phyloP scores from a whole-genome alignment of 2,888 invertebrate species.

The Melanotus villosus region DNA sequence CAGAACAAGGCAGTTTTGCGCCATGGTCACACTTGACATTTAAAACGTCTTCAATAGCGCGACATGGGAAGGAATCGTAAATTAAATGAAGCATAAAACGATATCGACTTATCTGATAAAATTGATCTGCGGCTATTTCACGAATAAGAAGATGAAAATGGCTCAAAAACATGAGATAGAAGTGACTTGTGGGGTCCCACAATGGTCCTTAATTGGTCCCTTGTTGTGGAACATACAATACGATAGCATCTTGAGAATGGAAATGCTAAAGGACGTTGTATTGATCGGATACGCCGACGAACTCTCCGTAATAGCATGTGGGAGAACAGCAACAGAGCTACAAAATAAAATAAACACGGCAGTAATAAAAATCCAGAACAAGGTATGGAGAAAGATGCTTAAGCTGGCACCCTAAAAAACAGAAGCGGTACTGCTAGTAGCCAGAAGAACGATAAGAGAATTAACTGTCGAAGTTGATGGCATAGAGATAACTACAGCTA shows the following conservation, averaged over 20 bases:
- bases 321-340: too few species aligned
- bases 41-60: not conserved
- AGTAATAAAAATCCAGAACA: not conserved
- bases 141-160: too few species aligned
- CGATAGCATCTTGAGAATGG: too few species aligned
- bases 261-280: too few species aligned
- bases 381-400: not conserved
- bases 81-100: not conserved
- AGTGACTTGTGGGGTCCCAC: too few species aligned
- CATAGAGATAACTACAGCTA: not conserved
- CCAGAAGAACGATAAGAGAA: not conserved
- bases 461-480: not conserved
- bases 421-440: not conserved
- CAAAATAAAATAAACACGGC: not conserved
- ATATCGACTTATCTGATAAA: not conserved
- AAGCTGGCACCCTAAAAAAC: not conserved
- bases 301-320: too few species aligned
- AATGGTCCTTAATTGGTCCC: too few species aligned
- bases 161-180: too few species aligned
- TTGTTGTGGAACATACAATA: too few species aligned
- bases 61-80: not conserved
- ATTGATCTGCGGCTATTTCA: not conserved
- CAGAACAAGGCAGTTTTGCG: not conserved
- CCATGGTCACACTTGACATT: not conserved
- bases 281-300: too few species aligned